Evolutionary conservation across 1,140 invertebrate genomes (phyloP), one percentile per base, ranked within the genome.

Genomic region (Drosophila aff.): DNA sequence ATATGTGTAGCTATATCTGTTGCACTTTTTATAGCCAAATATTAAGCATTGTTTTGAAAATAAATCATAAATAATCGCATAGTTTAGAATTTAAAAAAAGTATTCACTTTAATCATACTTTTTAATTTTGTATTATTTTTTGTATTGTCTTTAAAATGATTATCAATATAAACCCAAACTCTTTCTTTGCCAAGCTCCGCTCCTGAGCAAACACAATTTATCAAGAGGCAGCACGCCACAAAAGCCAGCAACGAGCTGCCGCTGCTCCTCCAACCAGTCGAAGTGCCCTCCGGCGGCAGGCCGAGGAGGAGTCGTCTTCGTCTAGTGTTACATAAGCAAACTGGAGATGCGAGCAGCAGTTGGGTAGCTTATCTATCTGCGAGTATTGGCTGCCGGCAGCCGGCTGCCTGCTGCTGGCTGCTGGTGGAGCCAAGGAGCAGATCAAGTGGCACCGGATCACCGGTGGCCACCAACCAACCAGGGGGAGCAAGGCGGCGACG

Each of bases 321-420:
- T 81, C 75, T 77, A 81, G 85, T 85, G 84, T 89, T 90, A 90
- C 85, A 89, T 85, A 89, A 89, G 81, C 84, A 69, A 75, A 76
- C 71, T 79, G 53, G 78, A 78, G 85, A 89, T 74, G 65, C 65
- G 67, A 52, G 18, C 46, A 68, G 67, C 62, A 64, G 62, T 67
- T 53, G 62, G 62, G 28, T 57, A 65, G 71, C 72, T 64, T 75
- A 75, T 73, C 71, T 73, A 73, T 73, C 69, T 40, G 38, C 46
- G 33, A 71, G 57, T 73, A 61, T 60, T 50, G 68, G 71, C 69
- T 76, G 72, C 61, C 26, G 72, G 50, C 72, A 10, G 52, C 52
- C 18, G 31, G 33, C 33, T 52, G 69, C 67, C 43, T 63, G 72
- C 44, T 43, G 52, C 52, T 15, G 31, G 33, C 33, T 38, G 36